Percentiles rank a stretch among this genome's conserved stretches.
These are phyloP conservation scores for Whitmania pigra DNA, from an alignment of 1,140 invertebrate genomes.

Conservation along the genomic window DNA sequence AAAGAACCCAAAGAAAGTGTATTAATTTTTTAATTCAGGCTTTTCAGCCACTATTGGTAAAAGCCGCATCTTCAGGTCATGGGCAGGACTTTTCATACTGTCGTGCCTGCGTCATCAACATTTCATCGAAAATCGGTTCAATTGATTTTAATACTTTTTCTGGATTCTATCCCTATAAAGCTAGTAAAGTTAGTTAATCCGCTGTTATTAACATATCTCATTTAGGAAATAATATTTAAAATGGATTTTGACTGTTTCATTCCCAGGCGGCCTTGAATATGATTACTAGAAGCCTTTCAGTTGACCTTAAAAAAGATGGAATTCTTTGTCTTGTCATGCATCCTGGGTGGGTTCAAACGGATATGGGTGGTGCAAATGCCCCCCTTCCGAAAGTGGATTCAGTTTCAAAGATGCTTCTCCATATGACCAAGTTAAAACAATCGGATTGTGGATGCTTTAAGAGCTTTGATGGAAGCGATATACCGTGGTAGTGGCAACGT, in stretches of 20 bases:
- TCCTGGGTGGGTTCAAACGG: constrained; percentile 79
- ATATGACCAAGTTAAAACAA: constrained; percentile 1
- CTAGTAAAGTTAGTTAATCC: constrained; percentile 56
- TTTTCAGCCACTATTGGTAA: constrained; percentile 59
- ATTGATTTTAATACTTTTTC: constrained; percentile 57
- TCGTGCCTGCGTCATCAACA: constrained; percentile 65
- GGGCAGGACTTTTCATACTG: constrained; percentile 45
- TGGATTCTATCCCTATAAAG: constrained; percentile 67
- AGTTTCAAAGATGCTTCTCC: constrained; percentile 52
- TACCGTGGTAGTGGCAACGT: constrained; percentile 13
- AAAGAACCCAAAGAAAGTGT: no score
- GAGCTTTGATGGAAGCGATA: not conserved
- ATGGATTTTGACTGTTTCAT: no score
- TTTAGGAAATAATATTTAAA: no score
- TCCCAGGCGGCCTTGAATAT: constrained; percentile 66
- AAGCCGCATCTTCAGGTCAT: constrained; percentile 50
- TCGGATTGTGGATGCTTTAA: not conserved
- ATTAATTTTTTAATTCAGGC: constrained; percentile 39
- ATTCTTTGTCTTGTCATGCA: constrained; percentile 65
- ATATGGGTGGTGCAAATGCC: constrained; percentile 70
- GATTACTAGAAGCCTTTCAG: constrained; percentile 67
- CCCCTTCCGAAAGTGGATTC: constrained; percentile 56
- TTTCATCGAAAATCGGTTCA: constrained; percentile 68
- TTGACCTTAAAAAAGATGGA: constrained; percentile 61
- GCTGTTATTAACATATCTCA: not conserved